Evolutionary conservation across 2,113 vertebrate genomes (phyloP).

Genomic region (Donacobius atricapilla): DNA sequence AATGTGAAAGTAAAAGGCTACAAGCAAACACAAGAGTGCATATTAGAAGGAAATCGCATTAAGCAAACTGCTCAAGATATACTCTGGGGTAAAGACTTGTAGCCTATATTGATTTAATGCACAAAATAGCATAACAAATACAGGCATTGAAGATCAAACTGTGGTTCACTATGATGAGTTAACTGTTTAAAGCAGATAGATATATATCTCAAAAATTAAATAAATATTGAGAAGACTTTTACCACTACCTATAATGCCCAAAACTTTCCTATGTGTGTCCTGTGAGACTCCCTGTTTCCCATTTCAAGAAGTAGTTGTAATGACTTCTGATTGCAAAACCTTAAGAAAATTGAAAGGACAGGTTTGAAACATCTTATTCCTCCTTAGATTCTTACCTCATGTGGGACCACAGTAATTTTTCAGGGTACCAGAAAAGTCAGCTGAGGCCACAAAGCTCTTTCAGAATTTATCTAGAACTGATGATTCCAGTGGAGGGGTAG

Average conservation of each 20-base stretch:
- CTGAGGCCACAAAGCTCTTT: neutral
- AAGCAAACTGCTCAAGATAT: constrained; percentile 14
- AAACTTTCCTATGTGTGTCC: neutral
- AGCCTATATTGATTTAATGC: neutral
- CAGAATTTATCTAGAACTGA: neutral
- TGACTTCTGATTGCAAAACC: neutral
- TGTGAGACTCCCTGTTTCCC: neutral
- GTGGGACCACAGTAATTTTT: neutral
- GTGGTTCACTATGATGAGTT: neutral
- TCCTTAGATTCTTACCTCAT: neutral
- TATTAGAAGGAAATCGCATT: neutral
- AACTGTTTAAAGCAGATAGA: neutral
- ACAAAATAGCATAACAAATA: constrained; percentile 18
- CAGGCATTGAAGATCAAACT: neutral
- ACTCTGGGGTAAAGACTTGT: constrained; percentile 21
- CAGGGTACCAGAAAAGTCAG: neutral
- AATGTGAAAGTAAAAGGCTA: constrained; percentile 28
- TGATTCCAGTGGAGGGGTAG: neutral
- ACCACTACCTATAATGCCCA: neutral
- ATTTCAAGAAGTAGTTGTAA: neutral
- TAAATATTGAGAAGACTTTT: neutral
- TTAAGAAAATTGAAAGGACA: neutral
- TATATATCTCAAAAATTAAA: neutral
- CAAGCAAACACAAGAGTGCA: neutral
- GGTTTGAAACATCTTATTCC: neutral